Percentiles rank a stretch among this genome's conserved stretches.
phyloP scores from a whole-genome alignment of 1,140 invertebrate species.

The Carcinoscorpius rotundicauda region DNA sequence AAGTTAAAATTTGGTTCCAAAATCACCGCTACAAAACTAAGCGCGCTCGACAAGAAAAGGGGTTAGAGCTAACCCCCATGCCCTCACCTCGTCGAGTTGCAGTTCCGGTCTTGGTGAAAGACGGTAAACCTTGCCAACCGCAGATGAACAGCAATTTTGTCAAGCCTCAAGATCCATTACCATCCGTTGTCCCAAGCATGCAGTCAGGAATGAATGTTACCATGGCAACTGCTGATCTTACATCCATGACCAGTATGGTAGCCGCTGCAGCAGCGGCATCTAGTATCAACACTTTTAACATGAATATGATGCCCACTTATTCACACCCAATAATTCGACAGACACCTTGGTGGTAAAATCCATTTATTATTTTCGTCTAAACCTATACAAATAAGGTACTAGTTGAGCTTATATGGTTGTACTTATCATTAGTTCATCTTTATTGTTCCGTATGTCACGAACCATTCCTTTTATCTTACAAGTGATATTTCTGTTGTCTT shows the following conservation, averaged over 20 bases:
- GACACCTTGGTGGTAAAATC: slow-evolving; percentile 17
- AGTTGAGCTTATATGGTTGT: no score
- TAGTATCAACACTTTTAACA: slow-evolving; percentile 8
- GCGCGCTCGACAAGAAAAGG: slow-evolving; percentile 76
- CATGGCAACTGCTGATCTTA: background rate
- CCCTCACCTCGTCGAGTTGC: slow-evolving; percentile 77
- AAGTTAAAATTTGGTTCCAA: slow-evolving; percentile 97
- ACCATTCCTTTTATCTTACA: no score
- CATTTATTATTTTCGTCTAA: no score
- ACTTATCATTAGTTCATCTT: no score
- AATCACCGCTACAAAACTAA: slow-evolving; percentile 91
- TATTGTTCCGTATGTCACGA: no score
- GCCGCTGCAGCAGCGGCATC: slow-evolving; percentile 4
- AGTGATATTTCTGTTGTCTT: no score
- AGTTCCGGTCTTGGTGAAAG: slow-evolving; percentile 80
- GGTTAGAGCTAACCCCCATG: slow-evolving; percentile 42
- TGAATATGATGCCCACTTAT: slow-evolving; percentile 8
- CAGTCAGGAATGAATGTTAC: slow-evolving; percentile 4
- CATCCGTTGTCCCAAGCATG: slow-evolving; percentile 6
- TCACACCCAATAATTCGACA: slow-evolving; percentile 16
- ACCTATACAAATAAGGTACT: no score
- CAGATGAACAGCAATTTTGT: slow-evolving; percentile 19
- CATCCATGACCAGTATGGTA: slow-evolving; percentile 16
- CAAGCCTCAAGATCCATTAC: slow-evolving; percentile 6
- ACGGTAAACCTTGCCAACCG: slow-evolving; percentile 71